Evolutionary conservation across 1,140 invertebrate genomes (phyloP), one percentile per base, ranked within the genome.

Genomic region (Limonius californicus): DNA sequence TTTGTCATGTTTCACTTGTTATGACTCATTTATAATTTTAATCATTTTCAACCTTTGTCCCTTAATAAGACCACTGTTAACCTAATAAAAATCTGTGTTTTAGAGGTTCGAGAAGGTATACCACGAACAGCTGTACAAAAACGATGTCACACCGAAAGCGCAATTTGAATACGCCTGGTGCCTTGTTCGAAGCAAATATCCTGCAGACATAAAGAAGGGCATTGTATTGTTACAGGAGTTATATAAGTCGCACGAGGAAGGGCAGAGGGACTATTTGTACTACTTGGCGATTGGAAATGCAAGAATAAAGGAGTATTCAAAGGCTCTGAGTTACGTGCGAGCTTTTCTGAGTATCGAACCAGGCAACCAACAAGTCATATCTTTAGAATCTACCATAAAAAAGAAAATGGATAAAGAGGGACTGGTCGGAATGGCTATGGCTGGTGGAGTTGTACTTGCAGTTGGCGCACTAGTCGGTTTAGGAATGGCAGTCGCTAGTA

Each of bases 151-250:
- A 20, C 84, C 85, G 64, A 90, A 91, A 75, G 87, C 89, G n/a
- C 89, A 94, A 75, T 98, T 97, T 79, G 91, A 97, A 74, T 98
- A 97, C 78, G 91, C 93, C 1, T 95, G 92, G 87, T 95, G 93
- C 79, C 79, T 97, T 55, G 92, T 97, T 6, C 78, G 93, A 62
- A 95, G 92, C 77, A 89, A 87, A 78, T 94, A 94, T 77, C 83
- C 87, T 3, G 85, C 87, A n/a, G 94, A 98, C 77, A 92, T 96
- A 27, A 83, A 87, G 72, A 94, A 92, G 83, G 94, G 94, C 16
- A 89, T 97, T 35, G 81, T 89, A 61, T 77, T 97, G 3, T 76
- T 97, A 35, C 90, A 96, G 76, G 90, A 97, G 69, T 79, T 98
- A 15, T 90, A 89, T 68, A 85, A 85, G 66, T 85, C 86, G 59